Evolutionary conservation across 1,140 invertebrate species (phyloP), one percentile per base, ranked within the genome.

Genomic region (Sycobia sp.): DNA sequence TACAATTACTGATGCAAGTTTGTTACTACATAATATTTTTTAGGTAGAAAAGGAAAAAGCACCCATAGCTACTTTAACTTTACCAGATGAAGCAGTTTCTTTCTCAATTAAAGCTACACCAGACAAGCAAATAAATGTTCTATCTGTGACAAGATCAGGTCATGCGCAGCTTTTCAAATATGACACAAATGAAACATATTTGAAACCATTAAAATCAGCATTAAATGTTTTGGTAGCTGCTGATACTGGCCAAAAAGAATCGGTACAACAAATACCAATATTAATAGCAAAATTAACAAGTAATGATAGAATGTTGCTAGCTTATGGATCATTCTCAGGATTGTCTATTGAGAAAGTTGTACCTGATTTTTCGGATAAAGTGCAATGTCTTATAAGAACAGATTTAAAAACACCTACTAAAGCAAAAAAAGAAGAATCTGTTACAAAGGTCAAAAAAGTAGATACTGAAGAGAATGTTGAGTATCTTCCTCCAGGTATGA

Each of bases 131-230:
- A 61, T 79, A 10, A 50, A 65, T 66, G 74, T 73, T 69, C 72
- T 71, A 8, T 88, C 88, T 13, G 84, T 88, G 1, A 91, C 90
- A 1, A 85, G 86, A 66, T 89, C 85, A 75, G 92, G 92, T 14
- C 86, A 89, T 39, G 85, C 91, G 44, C 87, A 93, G 75, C 80
- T 93, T 34, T 95, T 91, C 78, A 84, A 88, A 66, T 87, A 90
- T 66, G 86, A 86, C 65, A 79, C 90, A 39, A 92, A 92, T 81
- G 89, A 90, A 84, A 89, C 77, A 53, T 82, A 83, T 59, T 75
- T 81, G 5, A 93, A 92, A 77, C 89, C 89, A 0, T 70, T 91
- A 0, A 91, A 91, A 76, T 89, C 91, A 4, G 86, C 84, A 67
- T 76, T 88, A 11, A 91, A 86, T 3, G 76, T 93, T n/a, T 84